phyloP scores from a whole-genome alignment of 1,140 invertebrate genomes.

The Luehdorfia chinensis region DNA sequence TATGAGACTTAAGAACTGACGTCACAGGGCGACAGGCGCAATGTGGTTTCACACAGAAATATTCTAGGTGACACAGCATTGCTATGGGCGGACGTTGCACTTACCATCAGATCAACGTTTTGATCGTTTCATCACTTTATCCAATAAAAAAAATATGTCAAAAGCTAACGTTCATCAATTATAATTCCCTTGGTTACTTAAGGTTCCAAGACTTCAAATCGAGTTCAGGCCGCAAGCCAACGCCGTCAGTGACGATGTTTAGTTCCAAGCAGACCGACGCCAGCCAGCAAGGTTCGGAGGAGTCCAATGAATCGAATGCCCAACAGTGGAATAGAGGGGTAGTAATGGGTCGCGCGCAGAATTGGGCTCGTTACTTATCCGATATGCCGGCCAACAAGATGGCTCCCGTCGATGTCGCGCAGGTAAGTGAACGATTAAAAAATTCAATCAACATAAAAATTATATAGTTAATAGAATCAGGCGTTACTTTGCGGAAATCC shows the following conservation, averaged over 20 bases:
- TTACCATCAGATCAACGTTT: too few relatives aligned
- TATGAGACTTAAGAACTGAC: too few relatives aligned
- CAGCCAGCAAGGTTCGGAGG: neutral
- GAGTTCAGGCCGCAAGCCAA: slow-evolving; percentile 61
- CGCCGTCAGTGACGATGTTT: slow-evolving; percentile 36
- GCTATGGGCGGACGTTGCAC: too few relatives aligned
- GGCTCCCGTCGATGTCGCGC: slow-evolving; percentile 87
- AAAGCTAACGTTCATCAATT: too few relatives aligned
- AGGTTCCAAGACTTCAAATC: slow-evolving; percentile 80
- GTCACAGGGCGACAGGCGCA: too few relatives aligned
- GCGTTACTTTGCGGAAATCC: too few relatives aligned
- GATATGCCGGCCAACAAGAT: slow-evolving; percentile 90
- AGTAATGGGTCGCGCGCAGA: slow-evolving; percentile 85
- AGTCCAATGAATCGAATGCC: neutral
- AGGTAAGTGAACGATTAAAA: slow-evolving; percentile 57
- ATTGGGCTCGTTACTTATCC: slow-evolving; percentile 84
- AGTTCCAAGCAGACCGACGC: slow-evolving; percentile 11
- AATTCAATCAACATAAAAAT: neutral
- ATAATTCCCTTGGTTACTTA: too few relatives aligned
- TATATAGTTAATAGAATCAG: too few relatives aligned
- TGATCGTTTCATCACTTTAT: too few relatives aligned
- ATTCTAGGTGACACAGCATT: too few relatives aligned
- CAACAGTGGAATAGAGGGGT: slow-evolving; percentile 78
- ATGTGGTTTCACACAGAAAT: too few relatives aligned
- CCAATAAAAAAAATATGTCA: too few relatives aligned